Percentiles rank a stretch among this genome's conserved stretches.
phyloP scores from a whole-genome alignment of 1,140 invertebrate species.

The Holcopasites calliopsidis region DNA sequence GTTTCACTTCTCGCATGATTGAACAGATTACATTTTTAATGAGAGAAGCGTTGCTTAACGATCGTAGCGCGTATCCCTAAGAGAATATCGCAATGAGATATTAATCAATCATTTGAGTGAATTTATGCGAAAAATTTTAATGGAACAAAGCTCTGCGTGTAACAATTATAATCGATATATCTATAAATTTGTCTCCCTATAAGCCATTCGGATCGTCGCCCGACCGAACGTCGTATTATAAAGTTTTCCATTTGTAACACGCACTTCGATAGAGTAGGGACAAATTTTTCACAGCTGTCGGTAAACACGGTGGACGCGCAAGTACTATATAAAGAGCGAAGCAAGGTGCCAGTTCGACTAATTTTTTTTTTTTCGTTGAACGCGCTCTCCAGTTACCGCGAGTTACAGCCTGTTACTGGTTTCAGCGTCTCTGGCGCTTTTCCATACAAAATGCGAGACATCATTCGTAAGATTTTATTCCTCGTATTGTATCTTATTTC shows the following conservation, averaged over 20 bases:
- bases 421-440: not conserved
- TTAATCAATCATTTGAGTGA: no score
- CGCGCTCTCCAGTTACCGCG: not conserved
- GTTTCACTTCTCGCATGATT: not conserved
- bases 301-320: not conserved
- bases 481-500: not conserved
- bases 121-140: no score
- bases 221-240: no score
- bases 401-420: not conserved
- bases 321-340: conserved; percentile 7
- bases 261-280: no score
- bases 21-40: no score
- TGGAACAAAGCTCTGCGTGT: no score
- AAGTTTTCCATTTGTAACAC: no score
- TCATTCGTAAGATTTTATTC: not conserved
- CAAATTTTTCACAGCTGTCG: not conserved
- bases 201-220: not conserved
- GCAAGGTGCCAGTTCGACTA: not conserved
- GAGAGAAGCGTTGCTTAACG: no score
- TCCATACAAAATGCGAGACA: not conserved
- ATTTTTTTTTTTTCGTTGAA: no score
- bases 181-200: not conserved
- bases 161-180: not conserved
- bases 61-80: no score
- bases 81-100: no score